These are phyloP conservation scores for Semotilus atromaculatus DNA, from an alignment of 2,797 vertebrate species.

Conservation along the genomic window DNA sequence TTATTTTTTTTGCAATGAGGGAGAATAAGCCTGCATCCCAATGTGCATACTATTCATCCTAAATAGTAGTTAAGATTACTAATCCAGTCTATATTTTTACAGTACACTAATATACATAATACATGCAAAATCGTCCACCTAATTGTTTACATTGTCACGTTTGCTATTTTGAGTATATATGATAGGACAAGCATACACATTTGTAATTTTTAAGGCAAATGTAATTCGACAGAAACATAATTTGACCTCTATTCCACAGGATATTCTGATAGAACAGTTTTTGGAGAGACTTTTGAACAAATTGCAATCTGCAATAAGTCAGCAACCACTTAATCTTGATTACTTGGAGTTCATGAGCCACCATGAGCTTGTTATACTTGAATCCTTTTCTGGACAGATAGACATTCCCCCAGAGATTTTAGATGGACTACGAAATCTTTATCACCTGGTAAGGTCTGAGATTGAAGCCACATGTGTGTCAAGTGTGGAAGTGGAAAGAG, in stretches of 20 bases:
- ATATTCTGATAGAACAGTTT: not conserved
- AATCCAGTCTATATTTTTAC: no score
- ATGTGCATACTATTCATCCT: no score
- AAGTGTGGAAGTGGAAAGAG: not conserved
- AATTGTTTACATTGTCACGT: no score
- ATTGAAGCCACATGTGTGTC: not conserved
- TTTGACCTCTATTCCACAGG: not conserved
- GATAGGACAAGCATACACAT: no score
- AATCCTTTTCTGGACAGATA: slow-evolving; percentile 3
- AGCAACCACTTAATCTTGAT: not conserved
- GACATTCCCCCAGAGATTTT: not conserved
- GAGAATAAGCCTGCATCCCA: no score
- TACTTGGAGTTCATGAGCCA: no score
- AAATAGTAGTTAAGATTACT: no score
- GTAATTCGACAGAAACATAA: not conserved
- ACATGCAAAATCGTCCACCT: no score
- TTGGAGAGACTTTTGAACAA: not conserved
- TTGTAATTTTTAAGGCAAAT: not conserved
- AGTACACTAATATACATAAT: not conserved
- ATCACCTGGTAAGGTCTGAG: not conserved
- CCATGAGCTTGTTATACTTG: not conserved
- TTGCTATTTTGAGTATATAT: no score
- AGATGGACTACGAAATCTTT: not conserved
- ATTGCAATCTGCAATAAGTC: not conserved
- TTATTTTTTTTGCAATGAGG: no score